Evolutionary conservation across 1,140 invertebrate species (phyloP), one percentile per base, ranked within the genome.

Genomic region (Drosophila sucinea): DNA sequence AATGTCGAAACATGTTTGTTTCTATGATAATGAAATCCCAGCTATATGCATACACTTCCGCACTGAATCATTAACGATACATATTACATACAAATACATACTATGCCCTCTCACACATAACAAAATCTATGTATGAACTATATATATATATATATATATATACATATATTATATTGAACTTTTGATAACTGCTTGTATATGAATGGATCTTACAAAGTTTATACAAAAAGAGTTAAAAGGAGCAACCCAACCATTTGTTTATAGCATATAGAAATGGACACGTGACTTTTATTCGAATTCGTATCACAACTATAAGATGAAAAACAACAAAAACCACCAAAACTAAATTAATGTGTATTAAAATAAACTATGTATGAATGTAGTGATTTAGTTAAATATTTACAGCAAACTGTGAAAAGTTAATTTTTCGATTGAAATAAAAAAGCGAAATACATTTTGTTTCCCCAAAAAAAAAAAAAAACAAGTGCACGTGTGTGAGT

Each of bases 351-450:
- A 80, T 70, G 73, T 83, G 77, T 86, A 83, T 83, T 83, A 1
- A 38, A 38, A 38, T 38, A 67, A 86, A 83, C 72, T 76, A 73
- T 87, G 62, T 55, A 63, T 70, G 61, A 66, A 73, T 67, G 77
- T 86, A 83, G 79, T 64, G n/a, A 77, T 69, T 86, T 86, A 83
- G 84, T 86, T 86, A 87, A 83, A 79, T 79, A 77, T 83, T 87
- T 77, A 79, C 79, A 80, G 63, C 41, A 58, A 57, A 79, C 67
- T 79, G 70, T 81, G 75, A 77, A 71, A 57, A 78, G 75, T 79
- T 87, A 76, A 55, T 79, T 84, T 81, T 86, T 72, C 75, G 67
- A 79, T 73, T 63, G 55, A 79, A 89, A 87, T 71, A 77, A 81
- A 87, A 72, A 32, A 6, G 54, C 64, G 60, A 70, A 70, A 70